Percentiles rank a stretch among this genome's conserved stretches.
Conservation (phyloP, 2,888 invertebrate genomes). For the Agrotis puta region DNA sequence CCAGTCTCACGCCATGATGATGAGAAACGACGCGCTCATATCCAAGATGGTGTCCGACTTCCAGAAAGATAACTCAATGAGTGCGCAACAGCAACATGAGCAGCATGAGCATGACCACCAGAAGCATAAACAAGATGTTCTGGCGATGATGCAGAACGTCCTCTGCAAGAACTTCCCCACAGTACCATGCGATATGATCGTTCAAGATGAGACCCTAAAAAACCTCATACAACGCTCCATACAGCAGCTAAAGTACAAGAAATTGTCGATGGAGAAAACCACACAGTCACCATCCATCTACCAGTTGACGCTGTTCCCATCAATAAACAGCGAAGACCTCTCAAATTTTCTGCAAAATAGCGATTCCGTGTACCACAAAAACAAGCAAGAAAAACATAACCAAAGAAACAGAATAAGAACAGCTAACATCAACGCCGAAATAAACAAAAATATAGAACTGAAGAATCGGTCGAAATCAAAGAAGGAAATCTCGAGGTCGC, state of each 20-base stretch:
- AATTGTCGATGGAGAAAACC: slow-evolving; percentile 72
- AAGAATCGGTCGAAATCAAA: slow-evolving; percentile 57
- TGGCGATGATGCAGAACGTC: slow-evolving; percentile 82
- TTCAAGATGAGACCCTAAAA: slow-evolving; percentile 76
- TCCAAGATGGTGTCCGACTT: slow-evolving; percentile 85
- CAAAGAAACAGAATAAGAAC: slow-evolving; percentile 48
- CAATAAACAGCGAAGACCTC: slow-evolving; percentile 80
- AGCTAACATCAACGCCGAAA: slow-evolving; percentile 29
- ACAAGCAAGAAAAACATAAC: slow-evolving; percentile 43
- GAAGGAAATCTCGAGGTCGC: slow-evolving; percentile 66
- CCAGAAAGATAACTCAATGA: slow-evolving; percentile 76
- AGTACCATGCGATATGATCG: slow-evolving; percentile 83
- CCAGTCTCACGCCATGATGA: slow-evolving; percentile 72
- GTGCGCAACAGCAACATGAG: slow-evolving; percentile 1
- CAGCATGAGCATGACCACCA: slow-evolving; percentile 28
- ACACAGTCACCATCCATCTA: slow-evolving; percentile 70
- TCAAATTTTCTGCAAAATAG: slow-evolving; percentile 78
- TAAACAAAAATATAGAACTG: slow-evolving; percentile 11
- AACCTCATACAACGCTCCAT: slow-evolving; percentile 82
- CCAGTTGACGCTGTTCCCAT: slow-evolving; percentile 76
- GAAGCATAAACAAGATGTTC: slow-evolving; percentile 63
- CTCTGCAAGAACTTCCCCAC: slow-evolving; percentile 84
- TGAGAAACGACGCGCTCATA: slow-evolving; percentile 85
- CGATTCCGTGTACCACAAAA: slow-evolving; percentile 67
- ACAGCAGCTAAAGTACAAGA: slow-evolving; percentile 81